Evolutionary conservation across 2,888 invertebrate genomes (phyloP).

Genomic region (Drosophila parthenogenetica): DNA sequence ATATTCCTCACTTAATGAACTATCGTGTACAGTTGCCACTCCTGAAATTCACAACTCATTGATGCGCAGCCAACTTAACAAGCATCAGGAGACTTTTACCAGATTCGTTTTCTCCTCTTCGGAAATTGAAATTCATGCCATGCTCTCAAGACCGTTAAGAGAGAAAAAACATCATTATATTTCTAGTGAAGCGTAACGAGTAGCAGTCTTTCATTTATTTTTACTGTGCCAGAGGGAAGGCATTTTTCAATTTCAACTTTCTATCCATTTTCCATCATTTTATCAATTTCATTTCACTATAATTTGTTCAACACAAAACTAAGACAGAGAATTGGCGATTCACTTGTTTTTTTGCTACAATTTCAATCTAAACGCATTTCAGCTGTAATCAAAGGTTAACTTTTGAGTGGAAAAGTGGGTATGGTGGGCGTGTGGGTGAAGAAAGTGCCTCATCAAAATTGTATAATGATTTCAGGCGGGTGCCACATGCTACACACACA

Average conservation of each 20-base stretch:
- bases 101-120: too few species aligned
- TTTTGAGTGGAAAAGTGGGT: not conserved
- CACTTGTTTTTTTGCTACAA: conserved; percentile 6
- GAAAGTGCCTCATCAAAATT: conserved; percentile 13
- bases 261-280: too few species aligned
- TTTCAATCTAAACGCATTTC: conserved; percentile 32
- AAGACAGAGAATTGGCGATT: not conserved
- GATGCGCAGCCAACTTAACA: conserved; percentile 6
- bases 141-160: too few species aligned
- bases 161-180: too few species aligned
- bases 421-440: too few species aligned
- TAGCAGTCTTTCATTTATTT: not conserved
- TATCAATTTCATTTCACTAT: not conserved
- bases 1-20: too few species aligned
- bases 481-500: conserved; percentile 24
- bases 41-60: not conserved
- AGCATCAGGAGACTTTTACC: not conserved
- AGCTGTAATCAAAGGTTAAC: conserved; percentile 12
- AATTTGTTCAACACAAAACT: not conserved
- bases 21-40: too few species aligned
- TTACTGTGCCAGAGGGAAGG: not conserved
- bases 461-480: conserved; percentile 4
- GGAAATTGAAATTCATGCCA: too few species aligned
- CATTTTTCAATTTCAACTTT: conserved; percentile 1
- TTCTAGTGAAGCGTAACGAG: too few species aligned